Evolutionary conservation across 23 tunicate species (phyloP), one percentile per base, ranked within the genome.

Genomic region (Diplosoma virens): DNA sequence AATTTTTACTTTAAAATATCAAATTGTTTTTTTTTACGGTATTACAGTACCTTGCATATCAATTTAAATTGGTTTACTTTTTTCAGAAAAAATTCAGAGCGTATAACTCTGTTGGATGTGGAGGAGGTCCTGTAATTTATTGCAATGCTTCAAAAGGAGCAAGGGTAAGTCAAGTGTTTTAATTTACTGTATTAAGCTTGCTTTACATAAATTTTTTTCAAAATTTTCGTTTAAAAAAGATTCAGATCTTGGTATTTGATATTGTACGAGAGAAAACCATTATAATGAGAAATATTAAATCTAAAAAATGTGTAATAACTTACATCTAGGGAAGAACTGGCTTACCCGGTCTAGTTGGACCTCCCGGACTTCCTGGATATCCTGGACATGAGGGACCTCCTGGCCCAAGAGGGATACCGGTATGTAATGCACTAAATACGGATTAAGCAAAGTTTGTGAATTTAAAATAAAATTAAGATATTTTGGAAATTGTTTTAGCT

Each of bases 81-180:
- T 67, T 67, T 35, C 74, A 67, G 74, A 26, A 50, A 6, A 67
- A 35, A 37, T 67, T 34, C 26, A 52, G 52, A 35, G 23, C 14
- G 3, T 18, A 11, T 35, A 9, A 2, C 2, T 34, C 50, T 16
- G 53, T 29, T 34, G 61, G 66, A 64, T 92, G 88, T 33, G 85
- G 81, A 18, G 30, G 33, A 34, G 88, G 92, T 59, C 60, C 87
- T 0, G 73, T 71, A 25, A 58, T 75, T 1, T 85, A 92, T 76
- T 92, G 97, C 84, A 92, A 92, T 92, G 97, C 97, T 21, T 79
- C 91, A 31, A 92, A 92, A 71, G 97, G 97, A 76, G 84, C 75
- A 5, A 68, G 92, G 84, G 97, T 92, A 59, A 55, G 97, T 55
- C n/a, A 6, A 45, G 11, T 45, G 52, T 45, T 9, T 9, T 45